Percentiles rank a stretch among this genome's conserved stretches.
Conservation (phyloP, 2,113 vertebrate species). For the Corapipo altera region DNA sequence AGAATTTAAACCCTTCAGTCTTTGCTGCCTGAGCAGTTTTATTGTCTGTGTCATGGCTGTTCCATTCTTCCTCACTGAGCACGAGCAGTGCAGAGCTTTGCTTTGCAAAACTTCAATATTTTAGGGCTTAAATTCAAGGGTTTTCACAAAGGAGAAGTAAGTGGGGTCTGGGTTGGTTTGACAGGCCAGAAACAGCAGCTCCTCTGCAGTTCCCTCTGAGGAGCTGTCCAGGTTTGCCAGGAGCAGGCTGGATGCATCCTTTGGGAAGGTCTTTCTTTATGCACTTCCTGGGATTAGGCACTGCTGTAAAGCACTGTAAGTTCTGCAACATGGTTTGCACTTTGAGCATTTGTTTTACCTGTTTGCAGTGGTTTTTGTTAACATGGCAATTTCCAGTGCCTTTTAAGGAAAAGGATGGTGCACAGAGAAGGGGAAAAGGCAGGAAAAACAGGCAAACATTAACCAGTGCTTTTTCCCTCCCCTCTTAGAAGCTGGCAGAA, state of each 20-base stretch:
- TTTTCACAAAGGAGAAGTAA: background rate
- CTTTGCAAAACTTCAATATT: background rate
- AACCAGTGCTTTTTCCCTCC: background rate
- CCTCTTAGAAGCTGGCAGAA: background rate
- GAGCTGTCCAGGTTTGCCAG: background rate
- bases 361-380: background rate
- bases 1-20: background rate
- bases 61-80: background rate
- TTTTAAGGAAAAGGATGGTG: background rate
- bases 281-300: background rate
- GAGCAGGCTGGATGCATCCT: fast-evolving
- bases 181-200: background rate
- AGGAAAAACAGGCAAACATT: background rate
- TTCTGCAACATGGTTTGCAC: background rate
- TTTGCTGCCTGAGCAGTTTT: background rate
- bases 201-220: background rate
- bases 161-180: background rate
- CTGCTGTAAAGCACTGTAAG: background rate
- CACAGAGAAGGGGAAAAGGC: background rate
- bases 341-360: background rate
- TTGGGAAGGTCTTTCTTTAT: background rate
- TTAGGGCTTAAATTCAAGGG: background rate
- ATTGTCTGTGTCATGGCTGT: background rate
- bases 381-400: background rate
- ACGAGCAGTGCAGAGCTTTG: background rate